These are phyloP conservation scores for Nymphalis c-album DNA, from an alignment of 2,888 invertebrate genomes.

Conservation along the genomic window DNA sequence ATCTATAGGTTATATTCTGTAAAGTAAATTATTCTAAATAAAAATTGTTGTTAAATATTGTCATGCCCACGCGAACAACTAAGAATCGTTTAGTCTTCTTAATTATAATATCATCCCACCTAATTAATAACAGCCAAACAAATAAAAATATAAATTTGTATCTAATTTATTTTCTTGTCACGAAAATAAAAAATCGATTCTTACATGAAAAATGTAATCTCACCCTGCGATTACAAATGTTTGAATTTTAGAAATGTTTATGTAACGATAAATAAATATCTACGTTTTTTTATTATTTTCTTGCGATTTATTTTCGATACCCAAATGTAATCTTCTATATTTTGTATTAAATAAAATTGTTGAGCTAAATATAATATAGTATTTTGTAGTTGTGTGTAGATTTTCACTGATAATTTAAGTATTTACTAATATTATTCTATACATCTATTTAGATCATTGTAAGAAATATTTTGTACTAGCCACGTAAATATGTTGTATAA, in stretches of 20 bases:
- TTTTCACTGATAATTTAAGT: slow-evolving; percentile 55
- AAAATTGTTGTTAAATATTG: too few species aligned
- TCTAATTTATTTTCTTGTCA: too few species aligned
- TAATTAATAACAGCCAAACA: too few species aligned
- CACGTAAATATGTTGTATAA: slow-evolving; percentile 79
- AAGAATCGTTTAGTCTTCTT: too few species aligned
- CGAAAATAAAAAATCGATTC: neutral
- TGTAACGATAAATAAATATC: slow-evolving; percentile 42
- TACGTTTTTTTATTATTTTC: slow-evolving; percentile 56
- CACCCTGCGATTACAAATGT: slow-evolving; percentile 37
- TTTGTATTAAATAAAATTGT: slow-evolving; percentile 40
- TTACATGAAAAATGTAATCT: neutral
- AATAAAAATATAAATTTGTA: too few species aligned
- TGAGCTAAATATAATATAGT: slow-evolving; percentile 51
- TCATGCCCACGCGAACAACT: too few species aligned
- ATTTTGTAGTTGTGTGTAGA: slow-evolving; percentile 63
- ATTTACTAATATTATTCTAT: slow-evolving; percentile 51
- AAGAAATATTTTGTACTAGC: slow-evolving; percentile 77
- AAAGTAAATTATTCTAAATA: too few species aligned
- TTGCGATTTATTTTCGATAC: slow-evolving; percentile 51
- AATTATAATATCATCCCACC: too few species aligned
- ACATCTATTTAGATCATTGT: slow-evolving; percentile 60
- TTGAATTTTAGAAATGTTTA: slow-evolving; percentile 40
- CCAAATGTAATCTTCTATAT: slow-evolving; percentile 27
- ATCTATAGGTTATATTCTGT: too few species aligned